Percentiles rank a stretch among this genome's conserved stretches.
phyloP scores from a whole-genome alignment of 2,888 invertebrate genomes.

The Melanostoma mellinum region DNA sequence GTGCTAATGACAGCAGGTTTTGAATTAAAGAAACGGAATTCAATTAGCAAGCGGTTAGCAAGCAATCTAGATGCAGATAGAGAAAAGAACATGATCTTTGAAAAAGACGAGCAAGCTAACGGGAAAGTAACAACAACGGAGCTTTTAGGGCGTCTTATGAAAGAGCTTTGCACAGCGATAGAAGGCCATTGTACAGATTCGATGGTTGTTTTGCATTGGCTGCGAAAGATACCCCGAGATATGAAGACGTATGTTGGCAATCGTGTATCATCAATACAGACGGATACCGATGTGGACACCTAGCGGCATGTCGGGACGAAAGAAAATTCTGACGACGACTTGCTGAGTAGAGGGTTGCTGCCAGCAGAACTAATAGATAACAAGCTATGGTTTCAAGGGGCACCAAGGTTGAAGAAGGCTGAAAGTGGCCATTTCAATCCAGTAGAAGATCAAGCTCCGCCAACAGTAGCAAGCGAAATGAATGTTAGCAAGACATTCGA shows the following conservation, averaged over 20 bases:
- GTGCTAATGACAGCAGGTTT: too few species aligned
- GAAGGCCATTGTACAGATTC: constrained; percentile 22
- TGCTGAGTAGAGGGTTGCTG: constrained; percentile 15
- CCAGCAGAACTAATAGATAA: constrained; percentile 3
- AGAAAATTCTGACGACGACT: constrained; percentile 54
- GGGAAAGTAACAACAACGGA: constrained; percentile 16
- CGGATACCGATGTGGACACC: constrained; percentile 1
- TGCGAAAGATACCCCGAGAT: constrained; percentile 12
- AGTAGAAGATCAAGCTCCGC: background rate
- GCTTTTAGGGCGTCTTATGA: background rate
- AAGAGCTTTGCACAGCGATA: constrained; percentile 10
- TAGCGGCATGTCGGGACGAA: constrained; percentile 17
- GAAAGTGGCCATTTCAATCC: constrained; percentile 3
- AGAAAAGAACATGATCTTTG: constrained; percentile 7
- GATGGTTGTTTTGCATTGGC: constrained; percentile 21
- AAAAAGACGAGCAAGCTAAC: constrained; percentile 12
- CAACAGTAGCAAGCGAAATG: background rate
- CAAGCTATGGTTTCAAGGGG: constrained; percentile 16
- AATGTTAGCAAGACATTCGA: background rate
- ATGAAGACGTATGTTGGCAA: constrained; percentile 25
- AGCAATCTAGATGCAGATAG: background rate
- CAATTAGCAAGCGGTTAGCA: too few species aligned
- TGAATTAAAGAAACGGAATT: too few species aligned
- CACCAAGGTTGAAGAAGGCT: background rate
- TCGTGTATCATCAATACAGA: constrained; percentile 34